Percentiles rank a stretch among this genome's conserved stretches.
These are phyloP conservation scores for Aleiodes alternator DNA, from an alignment of 2,888 invertebrate genomes.

Conservation along the genomic window DNA sequence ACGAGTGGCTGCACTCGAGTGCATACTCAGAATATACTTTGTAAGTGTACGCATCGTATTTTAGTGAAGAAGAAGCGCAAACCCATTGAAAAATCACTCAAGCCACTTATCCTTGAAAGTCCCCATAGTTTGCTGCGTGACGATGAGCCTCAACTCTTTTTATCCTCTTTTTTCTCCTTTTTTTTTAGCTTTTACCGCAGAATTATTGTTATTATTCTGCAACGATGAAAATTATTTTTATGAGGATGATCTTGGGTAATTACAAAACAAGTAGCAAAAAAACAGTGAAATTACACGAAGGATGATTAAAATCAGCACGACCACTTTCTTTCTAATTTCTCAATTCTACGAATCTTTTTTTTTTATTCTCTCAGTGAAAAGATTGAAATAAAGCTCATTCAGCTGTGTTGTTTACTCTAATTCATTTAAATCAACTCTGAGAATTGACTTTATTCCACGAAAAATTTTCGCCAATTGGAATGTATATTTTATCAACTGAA, in stretches of 20 bases:
- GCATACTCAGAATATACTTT: conserved; percentile 29
- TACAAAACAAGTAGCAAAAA: too few relatives aligned
- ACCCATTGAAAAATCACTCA: conserved; percentile 30
- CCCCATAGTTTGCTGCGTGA: conserved; percentile 23
- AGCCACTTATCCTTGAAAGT: conserved; percentile 33
- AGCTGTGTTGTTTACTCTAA: too few relatives aligned
- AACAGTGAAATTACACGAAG: too few relatives aligned
- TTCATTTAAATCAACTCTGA: too few relatives aligned
- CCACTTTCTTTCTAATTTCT: too few relatives aligned
- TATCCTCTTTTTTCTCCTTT: not conserved
- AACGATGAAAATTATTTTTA: not conserved
- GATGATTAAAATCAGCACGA: too few relatives aligned
- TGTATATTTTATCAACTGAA: too few relatives aligned
- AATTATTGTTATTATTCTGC: not conserved
- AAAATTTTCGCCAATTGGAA: too few relatives aligned
- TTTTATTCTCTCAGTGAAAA: too few relatives aligned
- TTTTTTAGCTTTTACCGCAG: not conserved
- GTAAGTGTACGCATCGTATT: conserved; percentile 25
- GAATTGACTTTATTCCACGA: too few relatives aligned
- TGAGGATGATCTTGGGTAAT: not conserved
- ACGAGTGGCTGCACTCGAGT: conserved; percentile 31
- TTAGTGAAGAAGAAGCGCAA: conserved; percentile 29
- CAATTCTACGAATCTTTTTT: too few relatives aligned
- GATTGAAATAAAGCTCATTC: too few relatives aligned
- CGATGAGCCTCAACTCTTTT: not conserved